Evolutionary conservation across 1,140 invertebrate species (phyloP), one percentile per base, ranked within the genome.

Genomic region (Apis cerana): DNA sequence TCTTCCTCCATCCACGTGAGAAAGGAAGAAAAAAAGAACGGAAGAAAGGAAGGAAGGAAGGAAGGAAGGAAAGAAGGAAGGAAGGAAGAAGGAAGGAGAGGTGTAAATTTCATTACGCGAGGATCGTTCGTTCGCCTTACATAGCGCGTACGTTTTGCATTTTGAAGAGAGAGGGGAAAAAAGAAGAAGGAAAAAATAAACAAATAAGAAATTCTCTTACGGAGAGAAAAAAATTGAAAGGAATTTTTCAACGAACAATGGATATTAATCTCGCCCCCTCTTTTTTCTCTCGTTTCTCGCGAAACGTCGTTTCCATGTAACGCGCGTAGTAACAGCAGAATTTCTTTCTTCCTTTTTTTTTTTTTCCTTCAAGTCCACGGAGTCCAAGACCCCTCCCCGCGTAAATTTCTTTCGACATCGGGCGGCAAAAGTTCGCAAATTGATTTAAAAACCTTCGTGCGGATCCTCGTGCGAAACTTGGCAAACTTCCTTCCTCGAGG

Each of bases 321-420:
- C 10, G 8, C 43, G 21, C 33, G 65, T 11, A n/a, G 65, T 11
- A n/a, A 68, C 65, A 12, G 43, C 43, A 17, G 43, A 50, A 69
- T n/a, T 69, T 27, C 17, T 64, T 23, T 62, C 61, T 0, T n/a
- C 33, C 33, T 43, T 43, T 43, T 43, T 7, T 7, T 7, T 43
- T 43, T 7, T 43, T 43, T 7, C 2, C 4, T 7, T 43, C 33
- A 12, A 23, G n/a, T n/a, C 48, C 68, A 52, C 68, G 23, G 11
- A 12, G 5, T 64, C 61, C 61, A 12, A 12, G 11, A 12, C n/a
- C 7, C 61, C 61, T 9, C 13, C 7, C 7, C 43, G 52, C 23
- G 50, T 70, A 70, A 70, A 70, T 70, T 71, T 27, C 69, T 54
- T 27, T 71, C 48, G 48, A 71, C n/a, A 48, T 71, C 69, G 5